phyloP scores from a whole-genome alignment of 2,113 vertebrate genomes.

The Falcunculus frontatus region DNA sequence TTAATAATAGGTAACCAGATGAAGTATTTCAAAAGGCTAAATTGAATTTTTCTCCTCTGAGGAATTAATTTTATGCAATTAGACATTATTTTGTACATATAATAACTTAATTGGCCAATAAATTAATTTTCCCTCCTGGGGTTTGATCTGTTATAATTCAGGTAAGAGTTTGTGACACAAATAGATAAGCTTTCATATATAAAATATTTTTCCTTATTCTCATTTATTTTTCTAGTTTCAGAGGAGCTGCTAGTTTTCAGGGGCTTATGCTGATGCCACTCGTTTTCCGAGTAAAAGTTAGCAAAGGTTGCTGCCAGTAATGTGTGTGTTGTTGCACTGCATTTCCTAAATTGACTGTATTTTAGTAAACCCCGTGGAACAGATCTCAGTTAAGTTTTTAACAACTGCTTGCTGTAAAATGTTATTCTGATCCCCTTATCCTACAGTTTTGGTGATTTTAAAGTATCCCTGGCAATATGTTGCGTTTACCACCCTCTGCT shows the following conservation, averaged over 20 bases:
- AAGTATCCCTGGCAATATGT: neutral
- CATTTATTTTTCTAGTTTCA: neutral
- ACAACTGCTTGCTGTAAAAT: neutral
- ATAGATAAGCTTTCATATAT: neutral
- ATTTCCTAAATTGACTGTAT: neutral
- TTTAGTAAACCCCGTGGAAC: neutral
- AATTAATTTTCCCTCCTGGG: neutral
- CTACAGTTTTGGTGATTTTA: neutral
- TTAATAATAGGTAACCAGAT: neutral
- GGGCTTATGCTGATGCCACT: neutral
- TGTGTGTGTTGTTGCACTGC: neutral
- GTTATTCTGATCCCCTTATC: neutral
- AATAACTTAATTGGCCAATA: neutral
- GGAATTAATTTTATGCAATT: neutral
- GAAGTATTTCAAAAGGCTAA: neutral
- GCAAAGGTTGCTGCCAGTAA: neutral
- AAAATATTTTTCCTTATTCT: neutral
- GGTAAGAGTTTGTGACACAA: neutral
- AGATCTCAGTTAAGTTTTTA: neutral
- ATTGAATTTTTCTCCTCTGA: neutral
- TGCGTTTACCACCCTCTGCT: neutral
- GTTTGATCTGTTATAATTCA: neutral
- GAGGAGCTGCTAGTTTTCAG: neutral
- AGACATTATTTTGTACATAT: neutral
- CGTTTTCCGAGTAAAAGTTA: neutral